A percentile compares a stretch with the other conserved stretches of the same genome.
These are phyloP conservation scores for Todus mexicanus DNA, from an alignment of 2,797 vertebrate genomes.

Conservation along the genomic window DNA sequence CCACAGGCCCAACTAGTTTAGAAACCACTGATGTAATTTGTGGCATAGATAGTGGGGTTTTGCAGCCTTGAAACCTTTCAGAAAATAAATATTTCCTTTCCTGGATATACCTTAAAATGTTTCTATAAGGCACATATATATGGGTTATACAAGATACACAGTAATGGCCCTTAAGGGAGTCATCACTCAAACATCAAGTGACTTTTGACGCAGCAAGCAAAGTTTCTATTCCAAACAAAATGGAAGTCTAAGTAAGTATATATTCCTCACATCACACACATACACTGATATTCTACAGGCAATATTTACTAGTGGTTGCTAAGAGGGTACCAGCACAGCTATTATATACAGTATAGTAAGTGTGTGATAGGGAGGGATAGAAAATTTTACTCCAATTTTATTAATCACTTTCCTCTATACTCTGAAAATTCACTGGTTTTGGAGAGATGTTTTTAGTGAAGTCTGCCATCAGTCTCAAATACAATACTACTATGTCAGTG, in stretches of 20 bases:
- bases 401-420: not conserved
- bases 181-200: not conserved
- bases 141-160: not conserved
- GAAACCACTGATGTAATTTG: not conserved
- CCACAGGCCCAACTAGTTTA: not conserved
- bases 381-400: not conserved
- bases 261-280: not conserved
- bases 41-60: not conserved
- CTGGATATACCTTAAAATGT: not conserved
- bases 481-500: not conserved
- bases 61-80: not conserved
- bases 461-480: not conserved
- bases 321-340: not conserved
- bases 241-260: not conserved
- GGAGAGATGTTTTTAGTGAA: not conserved
- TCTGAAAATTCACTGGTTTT: not conserved
- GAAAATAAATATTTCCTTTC: conserved; percentile 1
- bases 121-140: not conserved
- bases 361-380: not conserved
- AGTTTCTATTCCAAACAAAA: not conserved
- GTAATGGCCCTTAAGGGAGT: not conserved
- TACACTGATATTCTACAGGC: not conserved
- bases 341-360: not conserved
- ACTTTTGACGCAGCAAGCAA: not conserved
- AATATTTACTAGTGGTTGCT: not conserved